Conservation (phyloP, 2,888 invertebrate genomes). For the Ophioninae sp. region DNA sequence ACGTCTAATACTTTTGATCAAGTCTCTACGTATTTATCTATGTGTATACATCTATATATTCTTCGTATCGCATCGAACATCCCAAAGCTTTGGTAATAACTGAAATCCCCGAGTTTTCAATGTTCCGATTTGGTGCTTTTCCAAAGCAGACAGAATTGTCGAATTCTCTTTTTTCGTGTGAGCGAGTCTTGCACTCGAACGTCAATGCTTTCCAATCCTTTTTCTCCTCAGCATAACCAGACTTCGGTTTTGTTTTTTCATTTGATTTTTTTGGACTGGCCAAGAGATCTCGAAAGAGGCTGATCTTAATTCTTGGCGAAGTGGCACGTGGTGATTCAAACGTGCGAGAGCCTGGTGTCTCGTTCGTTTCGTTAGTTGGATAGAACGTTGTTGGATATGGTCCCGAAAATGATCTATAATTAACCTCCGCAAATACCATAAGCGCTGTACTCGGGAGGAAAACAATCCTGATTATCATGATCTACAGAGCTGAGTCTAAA, state of each 20-base stretch:
- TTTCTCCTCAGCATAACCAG: no score
- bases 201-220: not conserved
- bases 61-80: constrained; percentile 27
- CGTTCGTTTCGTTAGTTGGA: not conserved
- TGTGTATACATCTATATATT: not conserved
- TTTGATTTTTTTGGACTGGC: not conserved
- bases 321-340: not conserved
- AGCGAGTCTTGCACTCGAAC: not conserved
- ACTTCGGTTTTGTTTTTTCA: not conserved
- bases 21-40: no score
- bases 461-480: constrained; percentile 72
- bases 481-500: constrained; percentile 59
- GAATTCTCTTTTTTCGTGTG: constrained; percentile 20
- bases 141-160: constrained; percentile 18
- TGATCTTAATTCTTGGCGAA: not conserved
- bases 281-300: not conserved
- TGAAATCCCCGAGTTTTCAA: constrained; percentile 27
- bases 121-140: constrained; percentile 19
- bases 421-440: not conserved
- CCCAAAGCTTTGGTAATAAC: constrained; percentile 21
- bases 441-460: constrained; percentile 59
- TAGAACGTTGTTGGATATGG: not conserved
- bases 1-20: no score
- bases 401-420: constrained; percentile 33
- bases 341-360: not conserved